phyloP scores from a whole-genome alignment of 2,113 vertebrate genomes.

The Cryptomyrus ogoouensis region DNA sequence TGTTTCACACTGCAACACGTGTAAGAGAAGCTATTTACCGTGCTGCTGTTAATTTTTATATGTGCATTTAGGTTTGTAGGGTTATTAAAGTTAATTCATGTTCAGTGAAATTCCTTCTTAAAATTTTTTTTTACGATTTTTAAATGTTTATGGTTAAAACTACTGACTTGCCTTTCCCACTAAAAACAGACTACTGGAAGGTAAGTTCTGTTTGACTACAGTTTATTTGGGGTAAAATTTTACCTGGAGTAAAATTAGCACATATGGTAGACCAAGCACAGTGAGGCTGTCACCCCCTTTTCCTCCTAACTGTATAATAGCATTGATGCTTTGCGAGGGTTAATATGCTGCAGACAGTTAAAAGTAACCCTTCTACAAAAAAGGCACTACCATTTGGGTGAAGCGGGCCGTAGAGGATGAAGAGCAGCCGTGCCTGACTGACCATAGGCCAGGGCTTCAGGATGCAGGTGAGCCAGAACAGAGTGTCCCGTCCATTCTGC shows the following conservation, averaged over 20 bases:
- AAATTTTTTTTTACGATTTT: neutral
- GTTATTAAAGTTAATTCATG: neutral
- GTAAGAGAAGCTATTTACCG: neutral
- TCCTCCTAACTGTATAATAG: neutral
- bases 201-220: neutral
- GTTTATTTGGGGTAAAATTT: neutral
- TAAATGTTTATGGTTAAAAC: neutral
- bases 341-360: neutral
- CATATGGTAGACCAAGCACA: neutral
- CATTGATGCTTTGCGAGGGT: neutral
- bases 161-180: neutral
- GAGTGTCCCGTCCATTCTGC: conserved; percentile 53
- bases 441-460: conserved; percentile 84
- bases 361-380: neutral
- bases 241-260: neutral
- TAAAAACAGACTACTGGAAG: neutral
- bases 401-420: conserved; percentile 79
- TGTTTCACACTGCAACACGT: neutral
- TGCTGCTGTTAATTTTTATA: neutral
- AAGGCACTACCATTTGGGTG: conserved; percentile 61
- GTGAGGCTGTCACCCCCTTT: neutral
- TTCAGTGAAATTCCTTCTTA: neutral
- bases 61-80: neutral
- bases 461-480: conserved; percentile 77
- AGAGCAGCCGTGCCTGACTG: conserved; percentile 77